Evolutionary conservation across 2,113 vertebrate genomes (phyloP), one percentile per base, ranked within the genome.

Genomic region (Triplophysa dalaica): DNA sequence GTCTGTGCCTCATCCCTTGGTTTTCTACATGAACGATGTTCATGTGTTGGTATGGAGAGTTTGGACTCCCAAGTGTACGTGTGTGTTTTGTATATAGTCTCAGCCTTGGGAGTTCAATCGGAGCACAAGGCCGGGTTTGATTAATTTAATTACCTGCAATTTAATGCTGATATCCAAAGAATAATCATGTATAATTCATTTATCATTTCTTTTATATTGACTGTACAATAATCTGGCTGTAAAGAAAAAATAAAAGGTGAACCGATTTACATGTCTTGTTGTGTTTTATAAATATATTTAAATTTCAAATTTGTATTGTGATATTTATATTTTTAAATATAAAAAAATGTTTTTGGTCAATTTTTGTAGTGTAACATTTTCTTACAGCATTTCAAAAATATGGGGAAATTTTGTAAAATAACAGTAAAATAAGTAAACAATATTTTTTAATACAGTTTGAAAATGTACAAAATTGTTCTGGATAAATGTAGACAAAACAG

Each of bases 161-260:
- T 90, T 63, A 86, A 91, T 91, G 93, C 92, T 94, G 91, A 91
- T 91, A 91, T 93, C 93, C 92, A 94, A 94, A 94, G 93, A 94
- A 89, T 91, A 90, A 90, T 91, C 82, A 70, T 92, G 91, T 93
- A 90, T 90, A 88, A 90, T 89, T 87, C 83, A 83, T 90, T 90
- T 88, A 88, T 88, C 77, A 84, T 85, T 85, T 85, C 60, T 83
- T 76, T 86, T 88, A 87, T 85, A 91, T 89, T 63, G 85, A 89
- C 86, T 90, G 89, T 90, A 87, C 86, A 87, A 78, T 87, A 89
- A 90, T 88, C 86, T 81, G 78, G 67, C 82, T 87, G 90, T 82
- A 82, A 62, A 87, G 77, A 81, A 79, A 38, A 77, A 86, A 87
- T 85, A 67, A 79, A 83, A 84, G 65, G 52, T 83, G 67, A 50